Percentiles rank a stretch among this genome's conserved stretches.
phyloP scores from a whole-genome alignment of 2,797 vertebrate genomes.

The Aeoliscus strigatus region DNA sequence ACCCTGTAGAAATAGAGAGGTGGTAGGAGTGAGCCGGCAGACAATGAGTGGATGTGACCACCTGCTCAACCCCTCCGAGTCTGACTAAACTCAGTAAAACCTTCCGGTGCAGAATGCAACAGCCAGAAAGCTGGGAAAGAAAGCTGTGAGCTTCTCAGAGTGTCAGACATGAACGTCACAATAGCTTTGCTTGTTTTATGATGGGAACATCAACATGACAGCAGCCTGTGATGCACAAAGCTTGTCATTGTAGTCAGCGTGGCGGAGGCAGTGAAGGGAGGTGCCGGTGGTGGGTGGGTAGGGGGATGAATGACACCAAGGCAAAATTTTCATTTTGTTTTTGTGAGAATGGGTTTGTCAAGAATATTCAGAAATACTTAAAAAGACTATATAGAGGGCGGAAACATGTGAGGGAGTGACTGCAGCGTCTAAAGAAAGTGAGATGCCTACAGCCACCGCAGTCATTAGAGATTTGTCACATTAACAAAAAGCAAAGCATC shows the following conservation, averaged over 20 bases:
- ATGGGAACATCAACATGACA: constrained; percentile 56
- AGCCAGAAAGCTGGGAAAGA: constrained; percentile 1
- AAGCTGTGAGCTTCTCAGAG: constrained; percentile 25
- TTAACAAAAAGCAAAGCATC: constrained; percentile 76
- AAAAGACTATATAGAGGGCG: constrained; percentile 50
- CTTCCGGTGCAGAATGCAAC: not conserved
- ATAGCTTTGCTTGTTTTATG: constrained; percentile 38
- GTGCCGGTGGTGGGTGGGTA: constrained; percentile 17
- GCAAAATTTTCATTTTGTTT: constrained; percentile 55
- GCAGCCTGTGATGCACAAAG: constrained; percentile 53
- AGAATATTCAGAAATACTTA: constrained; percentile 37
- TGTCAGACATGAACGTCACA: constrained; percentile 36
- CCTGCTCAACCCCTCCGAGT: constrained; percentile 31
- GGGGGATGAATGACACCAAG: constrained; percentile 37
- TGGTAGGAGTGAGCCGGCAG: constrained; percentile 47
- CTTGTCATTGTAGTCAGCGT: constrained; percentile 47
- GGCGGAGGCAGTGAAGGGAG: constrained; percentile 8
- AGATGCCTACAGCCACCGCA: constrained; percentile 60
- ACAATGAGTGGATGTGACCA: constrained; percentile 27
- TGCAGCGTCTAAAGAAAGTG: constrained; percentile 61
- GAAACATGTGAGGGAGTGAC: constrained; percentile 51
- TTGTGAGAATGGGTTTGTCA: constrained; percentile 54
- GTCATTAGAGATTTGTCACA: constrained; percentile 77
- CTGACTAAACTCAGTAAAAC: constrained; percentile 20
- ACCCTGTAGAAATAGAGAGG: constrained; percentile 43